Evolutionary conservation across 2,797 vertebrate genomes (phyloP).

Genomic region (Cercopithecus petaurista): DNA sequence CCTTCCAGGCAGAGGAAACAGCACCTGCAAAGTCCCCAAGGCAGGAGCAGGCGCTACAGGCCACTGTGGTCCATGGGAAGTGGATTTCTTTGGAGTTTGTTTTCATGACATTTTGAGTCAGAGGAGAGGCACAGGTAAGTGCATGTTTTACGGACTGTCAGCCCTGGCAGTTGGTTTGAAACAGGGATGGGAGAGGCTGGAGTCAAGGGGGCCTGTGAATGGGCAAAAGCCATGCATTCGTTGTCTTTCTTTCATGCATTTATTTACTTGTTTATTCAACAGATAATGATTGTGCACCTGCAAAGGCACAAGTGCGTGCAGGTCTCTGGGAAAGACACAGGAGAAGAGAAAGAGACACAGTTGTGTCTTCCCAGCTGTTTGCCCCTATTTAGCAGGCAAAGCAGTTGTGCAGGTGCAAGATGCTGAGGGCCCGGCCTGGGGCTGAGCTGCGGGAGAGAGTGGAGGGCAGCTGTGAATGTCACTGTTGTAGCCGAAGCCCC

Average conservation of each 20-base stretch:
- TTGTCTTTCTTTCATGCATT: background rate
- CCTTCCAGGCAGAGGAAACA: background rate
- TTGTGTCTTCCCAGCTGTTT: background rate
- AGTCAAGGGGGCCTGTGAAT: background rate
- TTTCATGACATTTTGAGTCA: background rate
- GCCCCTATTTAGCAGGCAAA: background rate
- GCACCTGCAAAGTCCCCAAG: background rate
- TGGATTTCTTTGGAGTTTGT: background rate
- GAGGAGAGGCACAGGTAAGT: background rate
- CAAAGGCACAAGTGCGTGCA: background rate
- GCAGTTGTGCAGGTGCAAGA: background rate
- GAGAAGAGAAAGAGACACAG: background rate
- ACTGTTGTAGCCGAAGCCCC: background rate
- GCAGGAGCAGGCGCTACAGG: background rate
- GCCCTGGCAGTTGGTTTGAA: background rate
- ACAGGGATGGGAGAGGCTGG: background rate
- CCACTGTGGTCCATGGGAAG: background rate
- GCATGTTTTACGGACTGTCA: background rate
- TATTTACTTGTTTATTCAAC: slow-evolving; percentile 1
- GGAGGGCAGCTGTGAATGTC: background rate
- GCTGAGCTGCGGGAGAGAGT: background rate
- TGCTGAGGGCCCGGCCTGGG: background rate
- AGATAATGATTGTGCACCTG: background rate
- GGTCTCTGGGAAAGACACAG: background rate
- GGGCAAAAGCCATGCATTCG: background rate